These are phyloP conservation scores for Carabus problematicus DNA, from an alignment of 2,888 invertebrate species.

Conservation along the genomic window DNA sequence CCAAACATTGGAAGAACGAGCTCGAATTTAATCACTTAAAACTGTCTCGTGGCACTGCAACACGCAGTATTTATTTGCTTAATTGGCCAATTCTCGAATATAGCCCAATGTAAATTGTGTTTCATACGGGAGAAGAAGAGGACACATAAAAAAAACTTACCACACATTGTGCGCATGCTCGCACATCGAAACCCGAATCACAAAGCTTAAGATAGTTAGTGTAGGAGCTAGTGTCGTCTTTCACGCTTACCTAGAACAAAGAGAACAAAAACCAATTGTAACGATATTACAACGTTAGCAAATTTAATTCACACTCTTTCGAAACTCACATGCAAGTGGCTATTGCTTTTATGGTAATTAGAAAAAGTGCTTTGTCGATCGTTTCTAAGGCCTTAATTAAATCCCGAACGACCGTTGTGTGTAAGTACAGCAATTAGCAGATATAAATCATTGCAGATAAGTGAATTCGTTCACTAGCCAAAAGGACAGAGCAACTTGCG, in stretches of 20 bases:
- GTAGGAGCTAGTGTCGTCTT: too few species aligned
- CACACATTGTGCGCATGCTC: too few species aligned
- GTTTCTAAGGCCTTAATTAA: slow-evolving; percentile 12
- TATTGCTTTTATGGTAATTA: slow-evolving; percentile 24
- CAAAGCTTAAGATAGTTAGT: too few species aligned
- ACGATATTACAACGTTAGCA: slow-evolving; percentile 12
- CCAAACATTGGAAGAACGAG: slow-evolving; percentile 47
- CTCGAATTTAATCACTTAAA: slow-evolving; percentile 23
- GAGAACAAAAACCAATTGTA: slow-evolving; percentile 21
- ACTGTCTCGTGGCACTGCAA: background rate
- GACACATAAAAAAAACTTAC: slow-evolving; percentile 11
- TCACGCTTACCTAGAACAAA: slow-evolving; percentile 21
- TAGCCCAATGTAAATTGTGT: slow-evolving; percentile 11
- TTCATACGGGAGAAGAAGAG: slow-evolving; percentile 8
- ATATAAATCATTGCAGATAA: slow-evolving; percentile 21
- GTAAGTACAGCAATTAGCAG: slow-evolving; percentile 16
- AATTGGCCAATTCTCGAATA: slow-evolving; percentile 20
- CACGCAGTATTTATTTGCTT: slow-evolving; percentile 17
- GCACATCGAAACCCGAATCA: background rate
- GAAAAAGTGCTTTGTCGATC: slow-evolving; percentile 21
- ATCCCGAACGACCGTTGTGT: slow-evolving; percentile 14
- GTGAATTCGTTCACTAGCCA: slow-evolving; percentile 10
- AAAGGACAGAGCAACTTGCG: background rate
- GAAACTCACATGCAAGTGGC: background rate
- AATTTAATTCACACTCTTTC: slow-evolving; percentile 13